These are phyloP conservation scores for Orientallactaga sibirica DNA, from an alignment of 2,797 vertebrate genomes.

Conservation along the genomic window DNA sequence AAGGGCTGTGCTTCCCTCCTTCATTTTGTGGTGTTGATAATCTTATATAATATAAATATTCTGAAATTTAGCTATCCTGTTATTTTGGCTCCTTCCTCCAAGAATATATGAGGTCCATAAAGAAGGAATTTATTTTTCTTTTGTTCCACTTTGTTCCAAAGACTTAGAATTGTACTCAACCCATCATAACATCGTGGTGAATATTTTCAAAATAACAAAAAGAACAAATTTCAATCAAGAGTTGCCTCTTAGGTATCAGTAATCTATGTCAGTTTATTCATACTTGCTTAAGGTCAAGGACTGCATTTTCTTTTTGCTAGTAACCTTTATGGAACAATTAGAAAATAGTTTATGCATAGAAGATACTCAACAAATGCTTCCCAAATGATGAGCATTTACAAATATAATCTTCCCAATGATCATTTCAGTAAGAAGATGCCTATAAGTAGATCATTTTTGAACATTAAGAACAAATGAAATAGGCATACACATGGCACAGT, in stretches of 20 bases:
- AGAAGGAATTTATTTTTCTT: neutral
- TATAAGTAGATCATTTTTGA: slow-evolving; percentile 50
- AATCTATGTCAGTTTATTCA: neutral
- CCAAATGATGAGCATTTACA: slow-evolving; percentile 48
- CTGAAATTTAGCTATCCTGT: neutral
- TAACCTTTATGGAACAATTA: slow-evolving; percentile 24
- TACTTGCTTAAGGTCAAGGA: neutral
- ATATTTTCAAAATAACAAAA: neutral
- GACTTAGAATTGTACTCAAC: neutral
- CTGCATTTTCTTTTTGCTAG: neutral
- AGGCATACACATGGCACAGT: slow-evolving; percentile 24
- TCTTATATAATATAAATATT: neutral
- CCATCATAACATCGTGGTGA: neutral
- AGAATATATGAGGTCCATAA: neutral
- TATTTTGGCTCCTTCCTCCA: neutral
- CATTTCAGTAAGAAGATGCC: slow-evolving; percentile 32
- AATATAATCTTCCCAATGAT: slow-evolving; percentile 51
- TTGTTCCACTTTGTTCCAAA: neutral
- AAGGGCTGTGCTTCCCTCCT: accelerated
- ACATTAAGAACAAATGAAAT: slow-evolving; percentile 44
- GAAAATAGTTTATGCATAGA: neutral
- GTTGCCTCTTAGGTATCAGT: neutral
- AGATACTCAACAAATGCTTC: slow-evolving; percentile 29
- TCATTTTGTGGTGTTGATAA: neutral
- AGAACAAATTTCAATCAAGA: slow-evolving; percentile 4